Percentiles rank a stretch among this genome's conserved stretches.
Evolutionary conservation across 2,797 vertebrate genomes (phyloP).

Genomic region (Anas bahamensis): DNA sequence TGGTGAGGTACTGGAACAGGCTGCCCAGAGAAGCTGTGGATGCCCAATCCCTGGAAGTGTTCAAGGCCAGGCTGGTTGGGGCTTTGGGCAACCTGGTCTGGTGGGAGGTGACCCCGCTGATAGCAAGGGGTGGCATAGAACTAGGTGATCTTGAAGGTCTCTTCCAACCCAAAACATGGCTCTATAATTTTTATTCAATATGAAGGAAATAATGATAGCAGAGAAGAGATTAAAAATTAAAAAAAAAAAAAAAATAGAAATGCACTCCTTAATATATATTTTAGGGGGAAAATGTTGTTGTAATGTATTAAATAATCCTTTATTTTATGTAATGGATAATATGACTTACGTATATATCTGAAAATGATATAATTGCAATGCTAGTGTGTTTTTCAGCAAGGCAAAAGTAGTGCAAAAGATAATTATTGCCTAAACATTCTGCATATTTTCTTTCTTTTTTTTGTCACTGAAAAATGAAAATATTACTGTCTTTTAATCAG

Average conservation of each 20-base stretch:
- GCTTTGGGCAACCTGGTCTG: background rate
- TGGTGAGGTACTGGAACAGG: background rate
- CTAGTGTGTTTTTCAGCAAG: background rate
- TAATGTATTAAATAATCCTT: background rate
- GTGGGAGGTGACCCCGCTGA: background rate
- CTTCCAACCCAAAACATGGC: background rate
- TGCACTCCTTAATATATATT: background rate
- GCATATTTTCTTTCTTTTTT: background rate
- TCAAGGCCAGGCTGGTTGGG: background rate
- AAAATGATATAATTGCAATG: background rate
- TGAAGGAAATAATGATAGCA: background rate
- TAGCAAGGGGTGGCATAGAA: background rate
- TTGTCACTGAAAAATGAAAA: background rate
- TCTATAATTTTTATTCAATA: background rate
- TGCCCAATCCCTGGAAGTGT: background rate
- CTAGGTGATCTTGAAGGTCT: background rate
- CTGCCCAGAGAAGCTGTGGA: background rate
- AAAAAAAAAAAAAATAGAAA: background rate
- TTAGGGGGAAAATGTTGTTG: background rate
- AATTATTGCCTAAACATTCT: background rate
- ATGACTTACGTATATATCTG: background rate
- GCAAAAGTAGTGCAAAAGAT: background rate
- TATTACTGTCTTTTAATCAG: conserved; percentile 40
- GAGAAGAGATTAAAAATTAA: background rate
- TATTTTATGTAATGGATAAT: background rate